phyloP scores from a whole-genome alignment of 2,888 invertebrate genomes.

The Andrena praecox region DNA sequence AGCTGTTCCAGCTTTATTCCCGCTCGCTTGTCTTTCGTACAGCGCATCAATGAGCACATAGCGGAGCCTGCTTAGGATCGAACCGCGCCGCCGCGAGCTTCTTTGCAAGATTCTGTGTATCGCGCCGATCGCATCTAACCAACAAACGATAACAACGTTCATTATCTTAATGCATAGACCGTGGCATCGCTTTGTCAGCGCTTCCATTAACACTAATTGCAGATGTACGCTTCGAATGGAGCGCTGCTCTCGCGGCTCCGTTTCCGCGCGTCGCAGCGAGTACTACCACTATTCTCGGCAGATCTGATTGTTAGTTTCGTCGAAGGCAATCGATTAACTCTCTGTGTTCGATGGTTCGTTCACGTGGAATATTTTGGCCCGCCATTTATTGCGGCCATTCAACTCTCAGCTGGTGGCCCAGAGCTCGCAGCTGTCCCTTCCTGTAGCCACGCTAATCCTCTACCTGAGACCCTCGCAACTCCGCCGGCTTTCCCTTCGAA shows the following conservation, averaged over 20 bases:
- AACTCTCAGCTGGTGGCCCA: not conserved
- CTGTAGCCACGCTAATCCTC: not conserved
- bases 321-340: not conserved
- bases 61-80: not conserved
- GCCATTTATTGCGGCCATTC: not conserved
- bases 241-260: not conserved
- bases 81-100: not conserved
- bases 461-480: not conserved
- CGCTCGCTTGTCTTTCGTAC: not conserved
- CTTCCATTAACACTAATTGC: slow-evolving; percentile 49
- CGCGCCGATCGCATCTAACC: not conserved
- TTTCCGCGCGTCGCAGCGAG: not conserved
- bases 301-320: slow-evolving; percentile 28
- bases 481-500: not conserved
- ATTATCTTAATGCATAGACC: slow-evolving; percentile 37
- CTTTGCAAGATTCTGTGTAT: not conserved
- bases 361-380: not conserved
- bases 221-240: slow-evolving; percentile 22
- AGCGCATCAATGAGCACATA: not conserved
- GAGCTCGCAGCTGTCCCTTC: not conserved
- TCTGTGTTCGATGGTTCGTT: not conserved
- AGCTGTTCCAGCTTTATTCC: not conserved
- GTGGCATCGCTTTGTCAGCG: not conserved
- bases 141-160: slow-evolving; percentile 23
- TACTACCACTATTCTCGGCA: slow-evolving; percentile 2